Evolutionary conservation across 2,888 invertebrate genomes (phyloP), one percentile per base, ranked within the genome.

Genomic region (Malachius bipustulatus): DNA sequence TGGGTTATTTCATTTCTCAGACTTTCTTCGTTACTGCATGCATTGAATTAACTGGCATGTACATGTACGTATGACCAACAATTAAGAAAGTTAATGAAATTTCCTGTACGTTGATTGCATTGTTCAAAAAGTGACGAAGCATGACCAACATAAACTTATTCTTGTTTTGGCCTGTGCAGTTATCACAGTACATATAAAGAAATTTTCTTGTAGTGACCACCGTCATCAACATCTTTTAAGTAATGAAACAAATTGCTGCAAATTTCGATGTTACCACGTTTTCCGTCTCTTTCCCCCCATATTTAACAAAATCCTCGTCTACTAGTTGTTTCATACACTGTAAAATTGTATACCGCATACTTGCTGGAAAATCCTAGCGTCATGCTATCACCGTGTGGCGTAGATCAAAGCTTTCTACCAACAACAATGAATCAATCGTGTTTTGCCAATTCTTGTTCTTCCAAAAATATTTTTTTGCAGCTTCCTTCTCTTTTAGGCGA

Each of bases 11-110:
- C 35, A 34, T 44, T 48, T 33, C 28, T 37, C 8, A 44, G 43
- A 37, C 36, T 24, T 43, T 34, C 32, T 51, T 48, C 12, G 50
- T 50, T 10, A 43, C 39, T 29, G 47, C 42, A 35, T 47, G 46
- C 37, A 47, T 40, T 11, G 32, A 38, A 36, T 51, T 51, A 2
- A 52, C 51, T 4, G 52, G 50, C 54, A 54, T 54, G 28, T 50
- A 48, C 54, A 54, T 54, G 28, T 50, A 48, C 14, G 50, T 50
- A 16, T 55, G 54, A 4, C 54, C 53, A 2, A 50, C 42, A n/a
- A 55, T 35, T 13, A 56, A 37, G 33, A 42, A 54, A 32, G 50
- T 52, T 3, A 56, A 42, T 40, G 46, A 47, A 15, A 53, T 47
- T 11, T 31, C 32, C 33, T 30, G 26, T 14, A 52, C 14, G 36